phyloP scores from a whole-genome alignment of 2,888 invertebrate genomes.

The Nycteola revayana region DNA sequence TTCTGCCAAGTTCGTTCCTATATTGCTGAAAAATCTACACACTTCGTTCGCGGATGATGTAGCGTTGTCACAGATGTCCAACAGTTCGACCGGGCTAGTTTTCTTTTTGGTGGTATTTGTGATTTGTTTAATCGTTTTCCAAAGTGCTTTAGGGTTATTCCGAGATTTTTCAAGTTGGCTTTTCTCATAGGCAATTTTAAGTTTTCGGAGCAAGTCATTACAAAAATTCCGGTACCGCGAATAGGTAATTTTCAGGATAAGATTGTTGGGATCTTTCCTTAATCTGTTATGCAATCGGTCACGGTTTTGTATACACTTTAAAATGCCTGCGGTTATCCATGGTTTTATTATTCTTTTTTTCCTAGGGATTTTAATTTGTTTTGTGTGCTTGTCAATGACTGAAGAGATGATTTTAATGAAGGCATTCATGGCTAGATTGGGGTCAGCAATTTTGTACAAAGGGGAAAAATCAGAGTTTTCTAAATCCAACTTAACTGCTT shows the following conservation, averaged over 20 bases:
- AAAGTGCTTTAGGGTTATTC: neutral
- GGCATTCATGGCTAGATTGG: neutral
- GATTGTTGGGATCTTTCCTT: too few species aligned
- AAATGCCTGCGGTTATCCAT: neutral
- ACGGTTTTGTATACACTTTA: neutral
- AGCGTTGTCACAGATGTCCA: neutral
- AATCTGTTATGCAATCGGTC: neutral
- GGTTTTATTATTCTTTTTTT: too few species aligned
- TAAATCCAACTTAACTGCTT: neutral
- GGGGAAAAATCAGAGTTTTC: neutral
- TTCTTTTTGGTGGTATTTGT: neutral
- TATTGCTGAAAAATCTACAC: neutral
- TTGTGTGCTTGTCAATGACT: neutral
- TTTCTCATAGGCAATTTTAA: neutral
- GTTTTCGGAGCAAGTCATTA: neutral
- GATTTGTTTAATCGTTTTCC: too few species aligned
- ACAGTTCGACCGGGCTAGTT: neutral
- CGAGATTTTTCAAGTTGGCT: neutral
- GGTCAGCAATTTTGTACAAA: neutral
- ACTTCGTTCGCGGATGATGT: neutral
- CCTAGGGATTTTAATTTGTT: neutral
- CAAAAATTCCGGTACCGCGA: constrained; percentile 2
- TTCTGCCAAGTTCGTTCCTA: neutral
- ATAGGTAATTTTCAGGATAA: neutral
- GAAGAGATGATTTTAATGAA: neutral